These are phyloP conservation scores for Melanostigma gelatinosum DNA, from an alignment of 2,113 vertebrate genomes.

Conservation along the genomic window DNA sequence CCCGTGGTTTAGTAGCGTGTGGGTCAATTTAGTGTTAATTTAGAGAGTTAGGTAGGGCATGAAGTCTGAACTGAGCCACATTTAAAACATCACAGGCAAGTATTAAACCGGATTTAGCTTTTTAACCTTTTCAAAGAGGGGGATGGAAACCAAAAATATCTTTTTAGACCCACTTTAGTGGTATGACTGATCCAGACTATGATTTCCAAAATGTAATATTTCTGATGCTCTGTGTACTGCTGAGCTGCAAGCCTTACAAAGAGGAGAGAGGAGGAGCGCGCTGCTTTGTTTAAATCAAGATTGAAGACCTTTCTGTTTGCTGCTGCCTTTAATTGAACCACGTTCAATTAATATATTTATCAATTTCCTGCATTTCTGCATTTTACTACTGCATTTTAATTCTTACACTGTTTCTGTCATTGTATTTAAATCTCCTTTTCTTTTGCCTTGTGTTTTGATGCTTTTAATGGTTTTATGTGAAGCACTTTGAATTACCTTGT, in stretches of 20 bases:
- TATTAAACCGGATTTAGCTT: constrained; percentile 12
- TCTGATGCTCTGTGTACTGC: constrained; percentile 7
- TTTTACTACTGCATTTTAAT: too few species aligned
- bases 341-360: too few species aligned
- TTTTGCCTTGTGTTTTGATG: too few species aligned
- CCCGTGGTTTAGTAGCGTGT: not conserved
- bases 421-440: too few species aligned
- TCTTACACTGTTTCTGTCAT: too few species aligned
- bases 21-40: constrained; percentile 22
- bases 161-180: not conserved
- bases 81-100: constrained; percentile 1
- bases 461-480: too few species aligned
- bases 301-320: too few species aligned
- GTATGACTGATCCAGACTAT: not conserved
- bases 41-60: constrained; percentile 15
- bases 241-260: constrained; percentile 31
- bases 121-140: constrained; percentile 1
- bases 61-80: constrained; percentile 3
- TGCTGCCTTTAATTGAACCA: too few species aligned
- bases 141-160: not conserved
- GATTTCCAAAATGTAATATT: constrained; percentile 18
- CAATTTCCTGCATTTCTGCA: too few species aligned
- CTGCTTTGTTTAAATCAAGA: too few species aligned
- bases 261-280: constrained; percentile 46
- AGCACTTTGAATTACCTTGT: too few species aligned